These are phyloP conservation scores for Eretmocerus hayati DNA, from an alignment of 2,888 invertebrate genomes.

Conservation along the genomic window DNA sequence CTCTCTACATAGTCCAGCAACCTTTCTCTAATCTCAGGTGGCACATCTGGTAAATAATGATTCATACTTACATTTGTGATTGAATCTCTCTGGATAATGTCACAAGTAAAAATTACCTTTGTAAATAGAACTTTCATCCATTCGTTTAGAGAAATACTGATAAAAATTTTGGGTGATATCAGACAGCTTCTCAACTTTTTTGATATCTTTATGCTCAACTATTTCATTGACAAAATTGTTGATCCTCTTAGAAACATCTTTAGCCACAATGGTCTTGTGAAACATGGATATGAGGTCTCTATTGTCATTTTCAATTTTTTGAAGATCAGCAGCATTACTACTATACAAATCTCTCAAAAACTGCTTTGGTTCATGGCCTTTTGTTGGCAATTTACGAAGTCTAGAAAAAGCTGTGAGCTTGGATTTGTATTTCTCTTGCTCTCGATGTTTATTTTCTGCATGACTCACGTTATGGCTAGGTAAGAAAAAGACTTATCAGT, in stretches of 20 bases:
- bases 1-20: conserved; percentile 90
- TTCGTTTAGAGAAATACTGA: conserved; percentile 66
- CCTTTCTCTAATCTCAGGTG: conserved; percentile 68
- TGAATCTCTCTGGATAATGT: background rate
- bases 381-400: conserved; percentile 64
- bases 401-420: conserved; percentile 70
- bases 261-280: conserved; percentile 45
- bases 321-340: conserved; percentile 40
- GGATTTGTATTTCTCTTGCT: conserved; percentile 60
- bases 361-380: conserved; percentile 46
- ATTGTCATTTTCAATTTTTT: conserved; percentile 48
- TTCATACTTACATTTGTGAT: no score
- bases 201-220: conserved; percentile 53
- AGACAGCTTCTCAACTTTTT: conserved; percentile 76
- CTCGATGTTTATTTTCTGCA: conserved; percentile 10
- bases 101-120: conserved; percentile 38
- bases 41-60: conserved; percentile 49
- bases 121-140: conserved; percentile 62
- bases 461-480: conserved; percentile 16
- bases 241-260: conserved; percentile 63
- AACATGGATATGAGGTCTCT: conserved; percentile 35
- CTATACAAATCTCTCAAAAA: conserved; percentile 20
- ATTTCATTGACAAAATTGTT: conserved; percentile 61
- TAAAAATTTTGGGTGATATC: conserved; percentile 89
- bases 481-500: conserved; percentile 1